Conservation (phyloP, 1,140 invertebrate species). For the Asobara japonica region DNA sequence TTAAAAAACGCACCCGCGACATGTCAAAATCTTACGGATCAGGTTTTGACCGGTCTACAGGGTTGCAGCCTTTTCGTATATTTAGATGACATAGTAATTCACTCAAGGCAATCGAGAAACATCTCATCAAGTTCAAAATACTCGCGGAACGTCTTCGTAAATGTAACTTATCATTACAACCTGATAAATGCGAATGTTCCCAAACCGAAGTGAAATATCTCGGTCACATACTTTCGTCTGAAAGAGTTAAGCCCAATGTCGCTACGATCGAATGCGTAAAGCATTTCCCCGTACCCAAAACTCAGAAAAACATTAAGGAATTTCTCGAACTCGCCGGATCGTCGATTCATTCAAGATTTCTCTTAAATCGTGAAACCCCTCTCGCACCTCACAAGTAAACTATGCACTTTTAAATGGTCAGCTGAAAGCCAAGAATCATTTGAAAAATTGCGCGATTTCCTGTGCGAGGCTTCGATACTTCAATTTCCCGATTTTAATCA, state of each 20-base stretch:
- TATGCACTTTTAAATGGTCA: conserved; percentile 46
- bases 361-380: conserved; percentile 52
- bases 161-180: conserved; percentile 56
- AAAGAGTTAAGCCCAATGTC: conserved; percentile 61
- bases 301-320: conserved; percentile 53
- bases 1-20: conserved; percentile 40
- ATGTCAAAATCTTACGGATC: conserved; percentile 49
- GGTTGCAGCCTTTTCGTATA: conserved; percentile 42
- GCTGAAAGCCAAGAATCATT: conserved; percentile 46
- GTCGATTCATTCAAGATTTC: conserved; percentile 58
- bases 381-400: conserved; percentile 52
- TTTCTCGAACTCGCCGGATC: conserved; percentile 61
- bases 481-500: conserved; percentile 45
- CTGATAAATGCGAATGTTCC: conserved; percentile 53
- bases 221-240: conserved; percentile 56
- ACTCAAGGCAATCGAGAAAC: conserved; percentile 37
- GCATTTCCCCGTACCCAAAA: conserved; percentile 58
- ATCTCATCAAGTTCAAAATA: conserved; percentile 41
- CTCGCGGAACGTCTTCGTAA: conserved; percentile 53
- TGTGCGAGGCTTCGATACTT: conserved; percentile 26
- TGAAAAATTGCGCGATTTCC: conserved; percentile 33
- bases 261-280: conserved; percentile 54
- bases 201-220: conserved; percentile 60
- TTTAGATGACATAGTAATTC: conserved; percentile 51
- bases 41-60: conserved; percentile 40